These are phyloP conservation scores for Lasaia peninsularis DNA, from an alignment of 1,140 invertebrate genomes.

Conservation along the genomic window DNA sequence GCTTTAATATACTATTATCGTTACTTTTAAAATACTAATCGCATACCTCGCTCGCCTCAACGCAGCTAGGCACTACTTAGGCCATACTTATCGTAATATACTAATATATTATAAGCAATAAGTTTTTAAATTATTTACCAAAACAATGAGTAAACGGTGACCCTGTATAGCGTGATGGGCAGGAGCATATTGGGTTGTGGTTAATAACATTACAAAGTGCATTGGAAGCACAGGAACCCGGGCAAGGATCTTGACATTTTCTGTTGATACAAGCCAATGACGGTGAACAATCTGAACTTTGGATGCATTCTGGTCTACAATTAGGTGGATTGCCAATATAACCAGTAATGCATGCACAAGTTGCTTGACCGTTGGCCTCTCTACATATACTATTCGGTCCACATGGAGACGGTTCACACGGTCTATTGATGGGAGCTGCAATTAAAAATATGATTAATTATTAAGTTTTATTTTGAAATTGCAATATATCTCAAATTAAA, in stretches of 20 bases:
- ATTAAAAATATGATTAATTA: conserved; percentile 20
- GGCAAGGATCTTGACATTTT: conserved; percentile 87
- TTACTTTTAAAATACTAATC: too few relatives aligned
- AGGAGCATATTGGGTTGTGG: conserved; percentile 87
- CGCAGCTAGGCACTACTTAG: too few relatives aligned
- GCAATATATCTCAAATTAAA: not conserved
- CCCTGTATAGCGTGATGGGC: conserved; percentile 82
- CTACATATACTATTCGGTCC: conserved; percentile 86
- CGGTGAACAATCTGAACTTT: conserved; percentile 83
- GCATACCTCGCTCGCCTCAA: too few relatives aligned
- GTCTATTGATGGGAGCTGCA: conserved; percentile 54
- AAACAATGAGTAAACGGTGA: conserved; percentile 86
- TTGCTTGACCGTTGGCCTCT: conserved; percentile 80
- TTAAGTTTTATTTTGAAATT: not conserved
- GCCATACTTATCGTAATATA: too few relatives aligned
- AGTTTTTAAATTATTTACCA: conserved; percentile 59
- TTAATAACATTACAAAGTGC: conserved; percentile 85
- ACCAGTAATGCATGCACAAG: conserved; percentile 82
- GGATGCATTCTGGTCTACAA: conserved; percentile 86
- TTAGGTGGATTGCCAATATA: conserved; percentile 84
- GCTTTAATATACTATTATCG: too few relatives aligned
- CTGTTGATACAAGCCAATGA: conserved; percentile 84
- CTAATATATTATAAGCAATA: too few relatives aligned
- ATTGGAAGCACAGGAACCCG: conserved; percentile 85
- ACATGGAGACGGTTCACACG: conserved; percentile 86